phyloP scores from a whole-genome alignment of 2,797 vertebrate genomes.

The Taenioides sp. region DNA sequence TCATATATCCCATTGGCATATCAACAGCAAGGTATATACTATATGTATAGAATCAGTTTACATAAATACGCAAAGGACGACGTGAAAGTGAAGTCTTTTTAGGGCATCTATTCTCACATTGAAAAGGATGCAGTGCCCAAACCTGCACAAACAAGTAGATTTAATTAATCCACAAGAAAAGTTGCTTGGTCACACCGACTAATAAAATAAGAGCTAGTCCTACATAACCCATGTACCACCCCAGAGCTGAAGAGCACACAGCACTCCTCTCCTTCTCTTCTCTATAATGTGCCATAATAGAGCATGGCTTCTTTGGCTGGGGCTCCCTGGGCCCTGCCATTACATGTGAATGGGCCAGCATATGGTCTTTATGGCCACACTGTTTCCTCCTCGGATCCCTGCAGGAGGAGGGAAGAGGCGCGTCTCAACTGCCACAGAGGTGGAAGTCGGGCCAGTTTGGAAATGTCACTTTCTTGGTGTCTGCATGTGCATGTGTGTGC shows the following conservation, averaged over 20 bases:
- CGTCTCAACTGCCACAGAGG: slow-evolving; percentile 63
- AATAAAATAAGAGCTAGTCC: neutral
- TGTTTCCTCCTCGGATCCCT: slow-evolving; percentile 66
- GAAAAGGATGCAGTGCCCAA: neutral
- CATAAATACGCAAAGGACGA: too few relatives aligned
- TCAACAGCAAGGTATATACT: too few relatives aligned
- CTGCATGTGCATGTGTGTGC: slow-evolving; percentile 12
- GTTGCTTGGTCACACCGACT: neutral
- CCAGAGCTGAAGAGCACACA: slow-evolving; percentile 14
- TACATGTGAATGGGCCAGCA: slow-evolving; percentile 73
- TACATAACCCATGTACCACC: neutral
- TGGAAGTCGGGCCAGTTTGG: slow-evolving; percentile 41
- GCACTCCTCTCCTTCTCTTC: slow-evolving; percentile 44
- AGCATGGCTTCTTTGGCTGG: slow-evolving; percentile 54
- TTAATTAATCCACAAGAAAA: neutral
- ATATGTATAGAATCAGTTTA: too few relatives aligned
- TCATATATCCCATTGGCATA: neutral
- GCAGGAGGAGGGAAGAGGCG: slow-evolving; percentile 44
- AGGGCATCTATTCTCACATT: neutral
- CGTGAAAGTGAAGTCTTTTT: neutral
- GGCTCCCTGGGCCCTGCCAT: slow-evolving; percentile 64
- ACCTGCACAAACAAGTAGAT: neutral
- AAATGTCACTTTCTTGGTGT: slow-evolving; percentile 43
- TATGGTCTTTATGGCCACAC: slow-evolving; percentile 73
- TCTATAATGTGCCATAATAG: slow-evolving; percentile 65